phyloP scores from a whole-genome alignment of 35 echinoderm and acorn worm species.

The Apostichopus parvimensis region DNA sequence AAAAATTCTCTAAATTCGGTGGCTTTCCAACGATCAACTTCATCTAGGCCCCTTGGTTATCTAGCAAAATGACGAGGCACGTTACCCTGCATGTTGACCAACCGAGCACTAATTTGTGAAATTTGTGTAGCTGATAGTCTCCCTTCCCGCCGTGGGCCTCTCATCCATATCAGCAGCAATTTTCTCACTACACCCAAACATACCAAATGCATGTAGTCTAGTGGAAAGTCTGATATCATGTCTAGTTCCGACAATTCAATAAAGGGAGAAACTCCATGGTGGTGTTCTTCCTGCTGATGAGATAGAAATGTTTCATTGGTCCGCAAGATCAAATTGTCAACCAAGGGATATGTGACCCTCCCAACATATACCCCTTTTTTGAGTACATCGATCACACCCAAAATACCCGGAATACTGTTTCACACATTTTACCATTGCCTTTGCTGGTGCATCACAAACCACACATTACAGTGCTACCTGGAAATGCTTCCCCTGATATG shows the following conservation, averaged over 20 bases:
- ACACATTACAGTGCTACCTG: slow-evolving; percentile 25
- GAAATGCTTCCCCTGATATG: background rate
- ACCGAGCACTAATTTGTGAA: slow-evolving; percentile 46
- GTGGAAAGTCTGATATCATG: slow-evolving; percentile 60
- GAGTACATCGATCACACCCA: slow-evolving; percentile 72
- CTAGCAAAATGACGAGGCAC: slow-evolving; percentile 55
- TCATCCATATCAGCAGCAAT: slow-evolving; percentile 67
- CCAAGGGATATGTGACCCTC: slow-evolving; percentile 67
- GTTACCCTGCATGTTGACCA: slow-evolving; percentile 15
- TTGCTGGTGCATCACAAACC: slow-evolving; percentile 69
- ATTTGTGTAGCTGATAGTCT: slow-evolving; percentile 39
- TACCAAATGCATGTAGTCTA: slow-evolving; percentile 75
- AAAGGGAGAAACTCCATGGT: slow-evolving; percentile 25
- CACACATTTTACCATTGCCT: slow-evolving; percentile 47
- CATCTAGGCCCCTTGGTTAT: slow-evolving; percentile 58
- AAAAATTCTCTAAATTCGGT: slow-evolving; percentile 63
- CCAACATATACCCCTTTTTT: slow-evolving; percentile 63
- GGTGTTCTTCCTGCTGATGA: slow-evolving; percentile 50
- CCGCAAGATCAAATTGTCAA: slow-evolving; percentile 2
- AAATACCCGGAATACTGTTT: slow-evolving; percentile 66
- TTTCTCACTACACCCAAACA: slow-evolving; percentile 70
- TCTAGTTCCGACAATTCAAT: background rate
- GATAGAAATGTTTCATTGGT: slow-evolving; percentile 52
- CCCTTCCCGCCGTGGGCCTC: slow-evolving; percentile 32
- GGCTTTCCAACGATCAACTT: slow-evolving; percentile 77